phyloP scores from a whole-genome alignment of 2,113 vertebrate genomes.

The Theristicus caerulescens region DNA sequence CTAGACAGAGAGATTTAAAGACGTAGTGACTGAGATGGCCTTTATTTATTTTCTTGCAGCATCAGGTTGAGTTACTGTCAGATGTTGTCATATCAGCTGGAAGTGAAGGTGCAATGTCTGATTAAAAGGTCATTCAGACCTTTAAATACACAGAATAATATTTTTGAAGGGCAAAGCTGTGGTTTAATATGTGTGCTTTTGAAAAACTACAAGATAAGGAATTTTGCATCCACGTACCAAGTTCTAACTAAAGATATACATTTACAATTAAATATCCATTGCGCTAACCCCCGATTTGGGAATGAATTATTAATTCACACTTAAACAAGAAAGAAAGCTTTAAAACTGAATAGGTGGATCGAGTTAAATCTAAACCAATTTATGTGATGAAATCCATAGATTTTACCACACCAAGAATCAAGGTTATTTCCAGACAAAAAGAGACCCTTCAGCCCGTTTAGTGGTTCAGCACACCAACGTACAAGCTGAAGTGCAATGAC shows the following conservation, averaged over 20 bases:
- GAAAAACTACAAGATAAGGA: conserved; percentile 4
- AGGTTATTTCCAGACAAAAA: conserved; percentile 5
- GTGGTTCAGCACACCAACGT: neutral
- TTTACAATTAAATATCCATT: conserved; percentile 24
- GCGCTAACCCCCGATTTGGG: neutral
- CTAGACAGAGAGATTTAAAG: conserved; percentile 32
- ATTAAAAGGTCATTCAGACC: conserved; percentile 65
- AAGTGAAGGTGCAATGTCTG: conserved; percentile 47
- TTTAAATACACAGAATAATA: conserved; percentile 35
- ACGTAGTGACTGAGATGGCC: neutral
- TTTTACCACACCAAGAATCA: neutral
- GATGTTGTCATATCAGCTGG: conserved; percentile 21
- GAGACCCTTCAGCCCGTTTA: neutral
- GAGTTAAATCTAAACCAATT: neutral
- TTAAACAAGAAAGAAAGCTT: neutral
- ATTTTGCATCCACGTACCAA: neutral
- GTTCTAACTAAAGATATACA: conserved; percentile 30
- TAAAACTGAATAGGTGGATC: neutral
- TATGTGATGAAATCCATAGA: conserved; percentile 1
- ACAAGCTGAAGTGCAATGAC: neutral
- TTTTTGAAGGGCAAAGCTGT: conserved; percentile 38
- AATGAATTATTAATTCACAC: neutral
- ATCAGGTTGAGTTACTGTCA: conserved; percentile 39
- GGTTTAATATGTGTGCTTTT: neutral
- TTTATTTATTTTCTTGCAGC: conserved; percentile 50